A percentile compares a stretch with the other conserved stretches of the same genome.
phyloP scores from a whole-genome alignment of 2,797 vertebrate genomes.

The Tokudaia muenninki region DNA sequence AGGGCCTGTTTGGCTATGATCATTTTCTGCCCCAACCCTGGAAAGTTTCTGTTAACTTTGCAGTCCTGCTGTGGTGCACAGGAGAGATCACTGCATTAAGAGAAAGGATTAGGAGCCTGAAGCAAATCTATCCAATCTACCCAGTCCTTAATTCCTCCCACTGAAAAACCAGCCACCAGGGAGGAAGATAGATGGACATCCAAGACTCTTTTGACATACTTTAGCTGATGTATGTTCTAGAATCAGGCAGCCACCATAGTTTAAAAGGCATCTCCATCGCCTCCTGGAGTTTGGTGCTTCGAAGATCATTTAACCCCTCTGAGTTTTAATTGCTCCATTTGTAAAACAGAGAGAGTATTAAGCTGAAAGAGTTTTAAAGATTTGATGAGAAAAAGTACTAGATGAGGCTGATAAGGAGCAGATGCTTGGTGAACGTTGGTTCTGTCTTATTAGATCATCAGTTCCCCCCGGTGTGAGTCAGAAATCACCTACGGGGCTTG shows the following conservation, averaged over 20 bases:
- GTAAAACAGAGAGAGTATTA: background rate
- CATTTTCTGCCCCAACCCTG: background rate
- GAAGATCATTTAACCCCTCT: background rate
- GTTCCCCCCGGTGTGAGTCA: background rate
- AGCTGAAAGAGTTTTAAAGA: background rate
- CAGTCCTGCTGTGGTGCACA: background rate
- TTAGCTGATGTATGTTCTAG: slow-evolving; percentile 20
- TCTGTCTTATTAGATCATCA: background rate
- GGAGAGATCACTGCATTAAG: background rate
- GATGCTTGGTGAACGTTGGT: background rate
- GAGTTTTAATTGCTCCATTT: background rate
- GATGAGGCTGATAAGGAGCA: background rate
- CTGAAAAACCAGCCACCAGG: background rate
- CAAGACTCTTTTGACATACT: slow-evolving; percentile 4
- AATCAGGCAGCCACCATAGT: background rate
- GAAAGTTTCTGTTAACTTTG: slow-evolving; percentile 44
- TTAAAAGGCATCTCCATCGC: background rate
- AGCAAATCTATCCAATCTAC: background rate
- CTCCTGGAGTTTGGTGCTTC: background rate
- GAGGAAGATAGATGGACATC: background rate
- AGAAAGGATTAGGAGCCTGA: background rate
- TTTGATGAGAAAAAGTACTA: background rate
- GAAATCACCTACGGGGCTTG: background rate
- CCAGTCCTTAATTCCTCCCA: slow-evolving; percentile 1
- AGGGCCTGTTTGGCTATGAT: background rate